Conservation (phyloP, 2,888 invertebrate species). For the Yponomeuta malinellus region DNA sequence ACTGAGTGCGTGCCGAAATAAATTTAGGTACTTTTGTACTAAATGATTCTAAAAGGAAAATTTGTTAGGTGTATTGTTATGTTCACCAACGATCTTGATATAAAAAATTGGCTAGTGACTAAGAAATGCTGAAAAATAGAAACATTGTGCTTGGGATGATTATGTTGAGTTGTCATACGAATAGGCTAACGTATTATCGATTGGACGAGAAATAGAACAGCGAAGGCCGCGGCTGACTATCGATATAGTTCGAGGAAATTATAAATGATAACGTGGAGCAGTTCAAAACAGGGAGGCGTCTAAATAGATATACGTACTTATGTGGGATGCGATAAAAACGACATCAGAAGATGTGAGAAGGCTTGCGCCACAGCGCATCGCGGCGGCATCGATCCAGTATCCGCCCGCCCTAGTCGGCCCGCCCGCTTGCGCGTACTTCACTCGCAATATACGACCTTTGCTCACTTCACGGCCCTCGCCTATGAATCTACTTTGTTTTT, state of each 20-base stretch:
- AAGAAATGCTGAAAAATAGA: no score
- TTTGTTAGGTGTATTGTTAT: no score
- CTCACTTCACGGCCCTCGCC: conserved; percentile 55
- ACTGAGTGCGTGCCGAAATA: no score
- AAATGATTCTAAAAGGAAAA: no score
- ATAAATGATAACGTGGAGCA: neutral
- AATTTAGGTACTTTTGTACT: no score
- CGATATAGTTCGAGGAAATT: neutral
- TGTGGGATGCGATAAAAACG: neutral
- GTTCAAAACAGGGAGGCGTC: neutral
- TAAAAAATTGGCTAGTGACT: no score
- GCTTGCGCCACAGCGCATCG: conserved; percentile 24
- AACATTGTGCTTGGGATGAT: no score
- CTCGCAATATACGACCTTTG: conserved; percentile 36
- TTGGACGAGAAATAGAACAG: no score
- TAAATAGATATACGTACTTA: neutral
- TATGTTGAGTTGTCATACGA: no score
- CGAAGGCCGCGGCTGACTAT: no score
- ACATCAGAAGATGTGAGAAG: neutral
- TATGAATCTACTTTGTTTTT: conserved; percentile 66
- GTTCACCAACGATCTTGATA: no score
- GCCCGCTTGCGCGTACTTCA: conserved; percentile 54
- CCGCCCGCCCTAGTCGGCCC: conserved; percentile 31
- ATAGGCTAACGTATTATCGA: no score
- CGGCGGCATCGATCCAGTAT: conserved; percentile 59